phyloP scores from a whole-genome alignment of 2,113 vertebrate genomes.

The Cryptomyrus ogoouensis region DNA sequence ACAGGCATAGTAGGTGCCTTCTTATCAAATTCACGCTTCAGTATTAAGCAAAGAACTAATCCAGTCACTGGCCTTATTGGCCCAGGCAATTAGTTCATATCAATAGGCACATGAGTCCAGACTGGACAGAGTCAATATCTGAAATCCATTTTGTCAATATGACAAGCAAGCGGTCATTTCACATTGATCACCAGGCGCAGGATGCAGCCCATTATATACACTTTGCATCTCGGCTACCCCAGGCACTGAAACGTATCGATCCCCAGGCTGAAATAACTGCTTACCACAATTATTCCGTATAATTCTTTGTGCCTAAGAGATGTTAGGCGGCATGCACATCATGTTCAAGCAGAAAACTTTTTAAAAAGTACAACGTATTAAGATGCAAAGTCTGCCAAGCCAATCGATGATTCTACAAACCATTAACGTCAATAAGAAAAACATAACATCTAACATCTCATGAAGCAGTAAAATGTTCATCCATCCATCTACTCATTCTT shows the following conservation, averaged over 20 bases:
- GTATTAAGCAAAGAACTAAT: neutral
- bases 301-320: neutral
- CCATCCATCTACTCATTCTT: neutral
- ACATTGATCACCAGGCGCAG: neutral
- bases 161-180: neutral
- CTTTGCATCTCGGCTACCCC: neutral
- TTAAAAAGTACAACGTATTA: neutral
- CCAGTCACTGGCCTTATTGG: neutral
- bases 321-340: neutral
- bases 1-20: neutral
- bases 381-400: neutral
- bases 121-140: neutral
- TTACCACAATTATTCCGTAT: neutral
- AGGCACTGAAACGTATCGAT: neutral
- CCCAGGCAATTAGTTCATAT: neutral
- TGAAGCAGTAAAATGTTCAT: neutral
- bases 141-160: constrained; percentile 2
- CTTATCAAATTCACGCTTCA: neutral
- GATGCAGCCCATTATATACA: neutral
- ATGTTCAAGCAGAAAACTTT: neutral
- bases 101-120: neutral
- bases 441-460: neutral
- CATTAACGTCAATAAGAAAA: neutral
- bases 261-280: neutral
- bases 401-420: neutral